Evolutionary conservation across 2,113 vertebrate species (phyloP).

Genomic region (Corydoras maculifer): DNA sequence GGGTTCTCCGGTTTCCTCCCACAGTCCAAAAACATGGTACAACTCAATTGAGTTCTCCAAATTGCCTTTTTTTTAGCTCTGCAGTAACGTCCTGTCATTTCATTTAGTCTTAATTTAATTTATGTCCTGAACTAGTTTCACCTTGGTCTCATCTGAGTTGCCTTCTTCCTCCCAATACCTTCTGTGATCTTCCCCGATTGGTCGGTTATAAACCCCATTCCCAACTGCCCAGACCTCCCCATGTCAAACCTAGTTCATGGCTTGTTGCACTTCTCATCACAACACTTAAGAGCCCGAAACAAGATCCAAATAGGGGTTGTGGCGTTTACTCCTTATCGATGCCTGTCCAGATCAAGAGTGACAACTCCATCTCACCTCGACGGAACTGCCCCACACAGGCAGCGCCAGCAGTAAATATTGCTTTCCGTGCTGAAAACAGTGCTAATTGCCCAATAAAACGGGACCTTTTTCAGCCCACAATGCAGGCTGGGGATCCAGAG

Average conservation of each 20-base stretch:
- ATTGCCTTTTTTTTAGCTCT: neutral
- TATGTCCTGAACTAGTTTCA: constrained; percentile 36
- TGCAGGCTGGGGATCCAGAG: too few relatives aligned
- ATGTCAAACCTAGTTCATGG: constrained; percentile 14
- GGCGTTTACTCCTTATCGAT: constrained; percentile 35
- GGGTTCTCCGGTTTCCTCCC: too few relatives aligned
- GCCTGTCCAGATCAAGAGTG: constrained; percentile 18
- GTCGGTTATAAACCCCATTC: neutral
- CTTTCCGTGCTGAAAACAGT: constrained; percentile 15
- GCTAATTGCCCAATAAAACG: constrained; percentile 36
- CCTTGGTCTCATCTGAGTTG: neutral
- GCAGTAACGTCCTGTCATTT: constrained; percentile 38
- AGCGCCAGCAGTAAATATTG: constrained; percentile 24
- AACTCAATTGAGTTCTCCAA: too few relatives aligned
- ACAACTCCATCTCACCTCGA: constrained; percentile 32
- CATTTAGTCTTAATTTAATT: constrained; percentile 48
- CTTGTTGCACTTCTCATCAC: constrained; percentile 3
- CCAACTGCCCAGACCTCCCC: neutral
- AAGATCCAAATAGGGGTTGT: constrained; percentile 2
- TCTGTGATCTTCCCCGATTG: neutral
- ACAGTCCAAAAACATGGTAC: too few relatives aligned
- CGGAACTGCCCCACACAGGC: neutral
- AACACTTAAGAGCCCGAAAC: constrained; percentile 26
- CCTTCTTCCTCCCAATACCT: constrained; percentile 5
- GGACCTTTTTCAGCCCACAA: neutral